These are phyloP conservation scores for Psilopsiagon aurifrons DNA, from an alignment of 2,113 vertebrate species.

Conservation along the genomic window DNA sequence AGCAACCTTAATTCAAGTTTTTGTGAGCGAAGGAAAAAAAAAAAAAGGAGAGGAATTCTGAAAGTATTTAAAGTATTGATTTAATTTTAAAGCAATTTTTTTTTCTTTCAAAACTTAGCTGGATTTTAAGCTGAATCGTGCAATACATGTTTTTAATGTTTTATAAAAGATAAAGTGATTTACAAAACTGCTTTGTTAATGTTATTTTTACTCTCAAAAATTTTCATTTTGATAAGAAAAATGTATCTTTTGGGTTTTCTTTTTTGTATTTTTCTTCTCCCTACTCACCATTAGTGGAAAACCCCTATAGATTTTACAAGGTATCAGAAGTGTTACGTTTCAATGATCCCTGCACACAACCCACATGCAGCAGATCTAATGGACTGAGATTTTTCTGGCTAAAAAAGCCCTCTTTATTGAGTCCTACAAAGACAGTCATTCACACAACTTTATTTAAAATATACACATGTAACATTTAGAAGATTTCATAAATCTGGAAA, in stretches of 20 bases:
- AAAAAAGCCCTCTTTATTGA: neutral
- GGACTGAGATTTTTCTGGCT: neutral
- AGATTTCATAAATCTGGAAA: neutral
- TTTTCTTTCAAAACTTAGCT: neutral
- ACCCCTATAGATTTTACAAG: neutral
- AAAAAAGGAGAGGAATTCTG: neutral
- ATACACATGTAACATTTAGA: neutral
- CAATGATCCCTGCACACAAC: neutral
- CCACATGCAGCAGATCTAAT: neutral
- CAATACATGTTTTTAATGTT: neutral
- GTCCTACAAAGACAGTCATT: neutral
- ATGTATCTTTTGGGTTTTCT: neutral
- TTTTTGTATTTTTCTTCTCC: neutral
- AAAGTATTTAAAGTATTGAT: neutral
- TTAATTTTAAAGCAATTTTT: neutral
- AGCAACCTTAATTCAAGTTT: neutral
- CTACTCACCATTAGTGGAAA: neutral
- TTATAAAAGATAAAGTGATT: neutral
- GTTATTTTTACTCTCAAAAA: neutral
- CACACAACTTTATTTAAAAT: neutral
- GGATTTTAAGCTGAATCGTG: neutral
- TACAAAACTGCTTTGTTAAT: neutral
- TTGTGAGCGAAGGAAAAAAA: neutral
- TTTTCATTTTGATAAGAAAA: neutral
- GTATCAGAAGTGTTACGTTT: neutral